phyloP scores from a whole-genome alignment of 2,113 vertebrate species.

The Beaufortia kweichowensis region DNA sequence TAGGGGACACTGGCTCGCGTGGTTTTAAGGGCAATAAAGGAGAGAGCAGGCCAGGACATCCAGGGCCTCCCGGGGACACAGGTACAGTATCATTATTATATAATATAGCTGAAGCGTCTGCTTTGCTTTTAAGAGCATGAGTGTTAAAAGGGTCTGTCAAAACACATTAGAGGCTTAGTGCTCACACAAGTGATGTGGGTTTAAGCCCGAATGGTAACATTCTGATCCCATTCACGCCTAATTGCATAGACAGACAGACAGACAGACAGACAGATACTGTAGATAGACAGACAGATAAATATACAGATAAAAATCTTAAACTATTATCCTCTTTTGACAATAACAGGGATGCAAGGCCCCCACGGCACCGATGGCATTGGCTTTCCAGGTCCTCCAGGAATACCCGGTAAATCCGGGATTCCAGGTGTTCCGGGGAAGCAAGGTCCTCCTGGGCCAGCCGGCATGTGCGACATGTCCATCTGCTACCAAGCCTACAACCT shows the following conservation, averaged over 20 bases:
- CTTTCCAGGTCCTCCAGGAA: conserved; percentile 70
- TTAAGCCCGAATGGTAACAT: too few species aligned
- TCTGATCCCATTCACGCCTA: too few species aligned
- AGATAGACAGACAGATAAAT: too few species aligned
- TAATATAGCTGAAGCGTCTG: background rate
- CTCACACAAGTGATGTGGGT: too few species aligned
- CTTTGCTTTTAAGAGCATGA: background rate
- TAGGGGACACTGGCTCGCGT: conserved; percentile 72
- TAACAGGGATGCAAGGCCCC: conserved; percentile 71
- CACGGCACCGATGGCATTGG: conserved; percentile 74
- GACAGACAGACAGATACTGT: too few species aligned
- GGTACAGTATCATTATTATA: conserved; percentile 57
- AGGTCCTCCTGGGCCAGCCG: conserved; percentile 68
- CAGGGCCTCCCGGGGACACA: conserved; percentile 71
- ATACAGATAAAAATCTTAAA: too few species aligned
- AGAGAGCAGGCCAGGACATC: conserved; percentile 69
- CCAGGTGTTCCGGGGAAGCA: conserved; percentile 72
- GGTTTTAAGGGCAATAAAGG: conserved; percentile 77
- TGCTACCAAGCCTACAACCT: conserved; percentile 76
- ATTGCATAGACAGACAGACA: too few species aligned
- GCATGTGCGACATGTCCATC: conserved; percentile 75
- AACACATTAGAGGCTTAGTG: background rate
- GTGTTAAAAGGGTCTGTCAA: background rate
- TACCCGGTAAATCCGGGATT: conserved; percentile 70
- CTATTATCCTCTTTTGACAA: background rate